Conservation (phyloP, 1,140 invertebrate genomes). For the roundworm (Caenorhabditis elegans) region DNA sequence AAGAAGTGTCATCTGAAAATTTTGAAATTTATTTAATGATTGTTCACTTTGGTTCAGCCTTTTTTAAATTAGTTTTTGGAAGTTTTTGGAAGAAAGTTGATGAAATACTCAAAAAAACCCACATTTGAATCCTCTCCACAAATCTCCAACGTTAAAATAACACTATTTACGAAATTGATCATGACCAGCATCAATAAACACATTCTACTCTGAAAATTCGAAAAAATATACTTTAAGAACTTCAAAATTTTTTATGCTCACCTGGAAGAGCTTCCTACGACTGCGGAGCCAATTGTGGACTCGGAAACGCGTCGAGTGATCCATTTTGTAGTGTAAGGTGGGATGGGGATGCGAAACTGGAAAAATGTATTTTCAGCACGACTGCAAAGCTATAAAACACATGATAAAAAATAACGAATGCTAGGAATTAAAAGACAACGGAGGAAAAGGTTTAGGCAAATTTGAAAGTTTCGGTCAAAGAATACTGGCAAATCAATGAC, state of each 20-base stretch:
- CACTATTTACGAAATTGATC: slow-evolving; percentile 20
- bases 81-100: too few species aligned
- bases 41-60: too few species aligned
- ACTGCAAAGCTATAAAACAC: slow-evolving; percentile 18
- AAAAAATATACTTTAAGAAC: background rate
- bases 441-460: background rate
- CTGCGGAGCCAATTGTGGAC: slow-evolving; percentile 22
- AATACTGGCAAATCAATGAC: background rate
- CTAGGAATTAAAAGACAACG: background rate
- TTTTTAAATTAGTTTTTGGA: too few species aligned
- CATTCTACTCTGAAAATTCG: background rate
- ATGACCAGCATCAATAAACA: slow-evolving; percentile 5
- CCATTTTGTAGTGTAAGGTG: slow-evolving; percentile 9
- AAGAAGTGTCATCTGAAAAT: slow-evolving; percentile 2
- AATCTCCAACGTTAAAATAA: slow-evolving; percentile 10
- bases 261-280: slow-evolving; percentile 20
- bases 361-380: slow-evolving; percentile 12
- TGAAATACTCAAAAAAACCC: background rate
- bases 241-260: background rate
- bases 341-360: background rate
- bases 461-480: background rate
- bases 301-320: slow-evolving; percentile 19
- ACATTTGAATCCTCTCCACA: slow-evolving; percentile 19
- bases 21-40: too few species aligned
- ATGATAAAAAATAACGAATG: background rate